Base-by-base conservation (phyloP, 2,797 vertebrate genomes). In the Rhynchonycteris naso region DNA sequence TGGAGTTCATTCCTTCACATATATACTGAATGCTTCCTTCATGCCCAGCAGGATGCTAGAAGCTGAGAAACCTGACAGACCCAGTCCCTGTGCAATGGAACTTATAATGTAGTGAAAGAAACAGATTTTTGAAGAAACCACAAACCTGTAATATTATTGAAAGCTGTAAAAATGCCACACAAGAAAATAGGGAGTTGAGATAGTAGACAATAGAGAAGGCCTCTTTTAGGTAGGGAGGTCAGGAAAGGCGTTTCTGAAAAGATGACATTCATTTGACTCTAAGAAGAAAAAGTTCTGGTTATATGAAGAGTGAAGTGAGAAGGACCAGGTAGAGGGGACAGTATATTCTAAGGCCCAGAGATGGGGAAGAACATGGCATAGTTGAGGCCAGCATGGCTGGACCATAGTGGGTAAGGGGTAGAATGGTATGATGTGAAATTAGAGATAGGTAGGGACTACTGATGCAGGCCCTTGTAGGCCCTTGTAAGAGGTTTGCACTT, bases 221-320 rank as follows among this genome's bases (percentile, higher is more conserved):
- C 18, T 75, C 30, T 91, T 95, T 58, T 50, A 14, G 24, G 61
- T 71, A 74, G 30, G 78, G 52, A 61, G 18, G 28, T 78, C 58
- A 80, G n/a, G 69, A 92, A 78, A 91, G 76, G 28, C 75, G 82
- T 72, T 71, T 90, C 50, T 75, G 75, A 65, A 15, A 94, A 81
- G 72, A 30, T 71, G 12, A 76, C 38, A 50, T 85, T 88, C 61
- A 92, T 5, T 84, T 93, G 30, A 80, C 66, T 88, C n/a, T 69
- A 88, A 68, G 66, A 80, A 90, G 86, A 56, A 79, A 87, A 71
- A 74, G 16, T 59, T 33, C 35, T 78, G 65, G 68, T 72, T 11
- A 43, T 59, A 1, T 75, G 38, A 94, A 83, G 81, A 92, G 54
- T 61, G 89, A 85, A 52, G 54, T 22, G 38, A 50, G 78, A 94